Evolutionary conservation across 2,113 vertebrate genomes (phyloP), one percentile per base, ranked within the genome.

Genomic region (Sakesphorus luctuosus): DNA sequence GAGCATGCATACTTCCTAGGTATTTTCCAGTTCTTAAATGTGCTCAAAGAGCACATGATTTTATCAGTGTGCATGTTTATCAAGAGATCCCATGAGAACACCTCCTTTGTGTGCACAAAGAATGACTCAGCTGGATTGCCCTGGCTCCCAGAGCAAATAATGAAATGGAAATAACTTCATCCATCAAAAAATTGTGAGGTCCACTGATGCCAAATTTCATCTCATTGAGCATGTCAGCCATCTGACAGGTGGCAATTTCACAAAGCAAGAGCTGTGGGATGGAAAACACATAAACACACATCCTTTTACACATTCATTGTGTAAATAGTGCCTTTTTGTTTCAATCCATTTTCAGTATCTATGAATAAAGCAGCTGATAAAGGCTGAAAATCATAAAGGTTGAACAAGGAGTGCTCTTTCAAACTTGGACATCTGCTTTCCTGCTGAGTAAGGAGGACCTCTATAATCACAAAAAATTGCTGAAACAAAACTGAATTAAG

Each of bases 171-270:
- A 84, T 89, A 97, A 95, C 89, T 92, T 76, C 29, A 93, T 79
- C 82, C 82, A 56, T 84, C 69, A 93, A 88, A 50, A 92, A 91
- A 88, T 47, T 76, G 49, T 80, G 78, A 83, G 61, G 91, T 86
- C 75, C 63, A 74, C 50, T 53, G 65, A 74, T 91, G 90, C 80
- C 83, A 96, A 74, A 96, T 94, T 92, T 93, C 67, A 95, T 91
- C 81, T 88, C 89, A 92, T 61, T 93, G 67, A 96, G 75, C 62
- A 24, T 40, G 76, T 96, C 87, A 96, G 74, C 77, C 94, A 96
- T 91, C 90, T 96, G 94, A 97, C 95, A 97, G 86, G 88, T 92
- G 89, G 93, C 53, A 94, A 29, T 93, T 95, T 92, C 73, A 83
- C 50, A 94, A 95, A 95, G 84, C 53, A 91, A 91, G 69, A 91